A percentile compares a stretch with the other conserved stretches of the same genome.
Conservation (phyloP, 2,113 vertebrate genomes). For the Leucosticte australis region DNA sequence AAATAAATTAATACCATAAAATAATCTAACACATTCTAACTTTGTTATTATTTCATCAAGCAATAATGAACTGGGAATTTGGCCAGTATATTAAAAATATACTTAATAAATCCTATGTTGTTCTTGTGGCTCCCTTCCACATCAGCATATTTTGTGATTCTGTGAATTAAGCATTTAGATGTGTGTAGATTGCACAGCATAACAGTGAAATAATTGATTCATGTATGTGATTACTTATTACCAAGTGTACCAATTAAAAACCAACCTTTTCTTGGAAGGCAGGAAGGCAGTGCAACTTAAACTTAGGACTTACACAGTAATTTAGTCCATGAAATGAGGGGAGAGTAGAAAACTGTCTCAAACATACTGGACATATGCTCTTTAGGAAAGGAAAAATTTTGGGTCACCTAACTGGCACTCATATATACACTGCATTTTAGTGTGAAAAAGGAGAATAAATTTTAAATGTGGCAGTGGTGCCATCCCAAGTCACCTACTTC, state of each 20-base stretch:
- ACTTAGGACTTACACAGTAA: background rate
- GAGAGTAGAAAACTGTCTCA: background rate
- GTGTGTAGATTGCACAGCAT: background rate
- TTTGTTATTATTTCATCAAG: background rate
- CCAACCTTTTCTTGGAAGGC: background rate
- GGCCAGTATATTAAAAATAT: background rate
- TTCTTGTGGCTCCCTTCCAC: background rate
- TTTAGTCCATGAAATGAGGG: background rate
- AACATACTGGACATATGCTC: background rate
- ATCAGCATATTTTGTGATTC: background rate
- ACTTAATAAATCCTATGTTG: background rate
- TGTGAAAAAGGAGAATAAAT: background rate
- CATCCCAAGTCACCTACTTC: background rate
- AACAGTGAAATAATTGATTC: background rate
- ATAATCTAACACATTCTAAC: background rate
- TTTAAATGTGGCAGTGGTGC: background rate
- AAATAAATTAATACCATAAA: background rate
- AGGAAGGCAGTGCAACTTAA: background rate
- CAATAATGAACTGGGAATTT: background rate
- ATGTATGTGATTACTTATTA: background rate
- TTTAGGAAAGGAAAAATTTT: background rate
- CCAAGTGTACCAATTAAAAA: background rate
- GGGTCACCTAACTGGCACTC: background rate
- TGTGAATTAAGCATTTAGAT: background rate
- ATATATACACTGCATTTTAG: background rate